Base-by-base conservation (phyloP, 2,797 vertebrate species). In the Dipus sagitta region DNA sequence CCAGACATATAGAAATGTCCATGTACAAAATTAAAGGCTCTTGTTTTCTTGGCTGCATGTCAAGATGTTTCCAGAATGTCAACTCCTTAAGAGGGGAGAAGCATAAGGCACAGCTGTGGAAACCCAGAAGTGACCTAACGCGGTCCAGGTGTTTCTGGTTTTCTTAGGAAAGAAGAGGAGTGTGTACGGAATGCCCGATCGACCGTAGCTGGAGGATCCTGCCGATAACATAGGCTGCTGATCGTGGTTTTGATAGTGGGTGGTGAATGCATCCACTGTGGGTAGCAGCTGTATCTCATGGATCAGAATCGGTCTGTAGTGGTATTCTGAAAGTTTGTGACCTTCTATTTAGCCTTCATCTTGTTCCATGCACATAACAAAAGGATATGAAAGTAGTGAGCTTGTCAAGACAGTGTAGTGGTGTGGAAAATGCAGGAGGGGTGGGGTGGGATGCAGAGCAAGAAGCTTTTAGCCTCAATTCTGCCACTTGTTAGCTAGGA, bases 41-140 rank as follows among this genome's bases (percentile, higher is more conserved):
- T 96, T 94, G 95, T 88, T 94, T 95, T 95, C 92, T 96, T 97
- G 97, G 96, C 96, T 64, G 76, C 88, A 42, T 94, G 80, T 95
- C 95, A 96, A 96, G 88, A 93, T 95, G 96, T 95, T 94, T 96
- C 95, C 94, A 96, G 90, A 96, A 88, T 96, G 96, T 97, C 94
- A 96, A 93, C 92, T 96, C 94, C 77, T 93, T 96, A 95, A 96
- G 94, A 95, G 96, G 96, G 83, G 96, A 96, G 93, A 97, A 81
- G 65, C 96, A 96, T 96, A 96, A 97, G 93, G 92, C 62, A 92
- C 97, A 97, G 96, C 97, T 97, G 94, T 88, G 91, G 95, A 95
- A 95, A 96, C 88, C 95, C 88, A 94, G 88, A 93, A 86, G 94
- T 92, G 96, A 95, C 86, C 90, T 95, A 95, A 97, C 94, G 93